Conservation (phyloP, 2,797 vertebrate genomes). For the Poeciliopsis presidionis region DNA sequence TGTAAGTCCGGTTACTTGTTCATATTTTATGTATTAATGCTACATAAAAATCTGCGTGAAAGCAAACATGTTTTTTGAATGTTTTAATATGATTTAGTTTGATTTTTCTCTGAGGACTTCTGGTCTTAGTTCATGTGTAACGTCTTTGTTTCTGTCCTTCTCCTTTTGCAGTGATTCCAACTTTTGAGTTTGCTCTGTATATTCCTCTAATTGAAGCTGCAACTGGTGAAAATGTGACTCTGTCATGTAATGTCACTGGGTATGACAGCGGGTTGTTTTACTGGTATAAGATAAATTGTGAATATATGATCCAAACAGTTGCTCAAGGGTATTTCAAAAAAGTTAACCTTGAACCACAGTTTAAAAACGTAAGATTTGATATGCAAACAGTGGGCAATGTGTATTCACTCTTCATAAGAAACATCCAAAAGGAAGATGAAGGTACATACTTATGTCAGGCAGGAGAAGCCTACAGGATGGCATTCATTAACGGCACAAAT, state of each 20-base stretch:
- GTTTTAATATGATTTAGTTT: background rate
- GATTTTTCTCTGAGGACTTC: background rate
- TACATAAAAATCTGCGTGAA: background rate
- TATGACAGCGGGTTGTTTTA: background rate
- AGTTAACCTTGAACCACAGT: background rate
- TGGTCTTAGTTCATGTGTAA: background rate
- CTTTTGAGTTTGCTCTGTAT: background rate
- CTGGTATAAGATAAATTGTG: conserved; percentile 42
- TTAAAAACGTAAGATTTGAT: conserved; percentile 16
- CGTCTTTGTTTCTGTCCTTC: background rate
- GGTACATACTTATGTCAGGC: conserved; percentile 52
- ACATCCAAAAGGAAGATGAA: conserved; percentile 53
- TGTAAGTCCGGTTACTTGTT: conserved; percentile 30
- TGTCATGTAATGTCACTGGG: background rate
- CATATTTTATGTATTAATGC: background rate
- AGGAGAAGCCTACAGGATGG: background rate
- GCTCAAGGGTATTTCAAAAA: fast-evolving
- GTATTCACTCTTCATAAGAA: conserved; percentile 21
- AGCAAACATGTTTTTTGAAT: background rate
- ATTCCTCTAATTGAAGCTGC: conserved; percentile 14
- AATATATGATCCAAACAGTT: conserved; percentile 35
- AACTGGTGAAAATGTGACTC: conserved; percentile 13
- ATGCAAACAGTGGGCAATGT: fast-evolving
- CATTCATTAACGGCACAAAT: background rate
- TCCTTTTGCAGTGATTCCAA: conserved; percentile 6